Conservation (phyloP, 2,888 invertebrate species). For the Acrobasis suavella region DNA sequence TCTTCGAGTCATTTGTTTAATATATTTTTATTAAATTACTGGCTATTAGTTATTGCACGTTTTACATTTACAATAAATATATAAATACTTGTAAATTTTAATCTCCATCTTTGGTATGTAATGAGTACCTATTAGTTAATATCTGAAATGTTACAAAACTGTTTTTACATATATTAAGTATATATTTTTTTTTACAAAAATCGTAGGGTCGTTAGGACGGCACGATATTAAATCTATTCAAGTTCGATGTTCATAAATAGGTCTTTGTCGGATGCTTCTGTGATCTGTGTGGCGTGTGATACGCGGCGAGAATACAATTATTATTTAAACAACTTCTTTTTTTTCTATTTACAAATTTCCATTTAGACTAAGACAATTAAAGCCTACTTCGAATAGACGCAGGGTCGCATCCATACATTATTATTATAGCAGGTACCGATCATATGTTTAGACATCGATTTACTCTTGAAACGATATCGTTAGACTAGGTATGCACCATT, state of each 20-base stretch:
- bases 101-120: constrained; percentile 79
- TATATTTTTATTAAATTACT: constrained; percentile 80
- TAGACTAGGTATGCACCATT: constrained; percentile 75
- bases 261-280: constrained; percentile 63
- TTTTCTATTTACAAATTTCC: constrained; percentile 78
- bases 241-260: constrained; percentile 78
- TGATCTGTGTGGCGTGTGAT: constrained; percentile 52
- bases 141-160: constrained; percentile 81
- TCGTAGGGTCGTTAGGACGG: constrained; percentile 83
- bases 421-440: constrained; percentile 78
- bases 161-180: constrained; percentile 76
- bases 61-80: constrained; percentile 83
- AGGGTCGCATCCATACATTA: constrained; percentile 81
- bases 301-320: constrained; percentile 57
- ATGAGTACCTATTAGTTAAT: constrained; percentile 78
- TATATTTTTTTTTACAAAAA: constrained; percentile 80
- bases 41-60: constrained; percentile 83
- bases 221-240: constrained; percentile 80
- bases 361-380: constrained; percentile 81
- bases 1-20: constrained; percentile 75
- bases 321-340: constrained; percentile 63
- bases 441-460: constrained; percentile 71
- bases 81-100: constrained; percentile 82
- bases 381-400: constrained; percentile 81
- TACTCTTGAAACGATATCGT: constrained; percentile 62